These are phyloP conservation scores for Limanda limanda DNA, from an alignment of 2,113 vertebrate genomes.

Conservation along the genomic window DNA sequence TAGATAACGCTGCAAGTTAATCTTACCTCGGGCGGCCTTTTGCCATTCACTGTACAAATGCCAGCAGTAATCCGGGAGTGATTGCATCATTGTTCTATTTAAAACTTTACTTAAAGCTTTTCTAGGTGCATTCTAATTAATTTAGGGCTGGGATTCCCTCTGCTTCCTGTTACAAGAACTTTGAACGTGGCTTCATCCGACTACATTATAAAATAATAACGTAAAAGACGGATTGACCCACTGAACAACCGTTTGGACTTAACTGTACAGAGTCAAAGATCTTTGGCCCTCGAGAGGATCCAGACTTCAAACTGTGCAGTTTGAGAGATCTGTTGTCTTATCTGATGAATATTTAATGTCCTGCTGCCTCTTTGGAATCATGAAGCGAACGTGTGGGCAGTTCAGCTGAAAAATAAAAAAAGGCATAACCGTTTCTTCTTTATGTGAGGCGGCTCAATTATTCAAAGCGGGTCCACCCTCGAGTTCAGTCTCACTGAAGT, in stretches of 20 bases:
- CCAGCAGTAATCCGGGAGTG: conserved; percentile 60
- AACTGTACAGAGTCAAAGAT: conserved; percentile 7
- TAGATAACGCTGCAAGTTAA: conserved; percentile 59
- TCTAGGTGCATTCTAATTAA: conserved; percentile 51
- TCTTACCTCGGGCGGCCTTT: conserved; percentile 64
- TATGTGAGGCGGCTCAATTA: conserved; percentile 25
- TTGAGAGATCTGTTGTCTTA: conserved; percentile 39
- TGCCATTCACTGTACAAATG: conserved; percentile 57
- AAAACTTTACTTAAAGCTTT: conserved; percentile 47
- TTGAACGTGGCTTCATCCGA: not conserved
- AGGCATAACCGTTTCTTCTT: conserved; percentile 26
- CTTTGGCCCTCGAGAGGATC: conserved; percentile 1
- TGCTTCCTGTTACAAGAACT: conserved; percentile 14
- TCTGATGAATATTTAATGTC: conserved; percentile 42
- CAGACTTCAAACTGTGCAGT: not conserved
- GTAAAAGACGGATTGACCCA: not conserved
- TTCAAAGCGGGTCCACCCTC: conserved; percentile 1
- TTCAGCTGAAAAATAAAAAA: conserved; percentile 20
- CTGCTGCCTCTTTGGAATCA: conserved; percentile 35
- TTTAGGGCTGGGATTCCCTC: conserved; percentile 34
- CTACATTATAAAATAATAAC: too few species aligned
- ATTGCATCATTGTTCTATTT: conserved; percentile 35
- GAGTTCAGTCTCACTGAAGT: conserved; percentile 9
- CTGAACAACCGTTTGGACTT: not conserved
- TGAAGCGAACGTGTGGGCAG: conserved; percentile 47